A percentile compares a stretch with the other conserved stretches of the same genome.
Evolutionary conservation across 1,140 invertebrate species (phyloP).

Genomic region (Andricus grossulariae): DNA sequence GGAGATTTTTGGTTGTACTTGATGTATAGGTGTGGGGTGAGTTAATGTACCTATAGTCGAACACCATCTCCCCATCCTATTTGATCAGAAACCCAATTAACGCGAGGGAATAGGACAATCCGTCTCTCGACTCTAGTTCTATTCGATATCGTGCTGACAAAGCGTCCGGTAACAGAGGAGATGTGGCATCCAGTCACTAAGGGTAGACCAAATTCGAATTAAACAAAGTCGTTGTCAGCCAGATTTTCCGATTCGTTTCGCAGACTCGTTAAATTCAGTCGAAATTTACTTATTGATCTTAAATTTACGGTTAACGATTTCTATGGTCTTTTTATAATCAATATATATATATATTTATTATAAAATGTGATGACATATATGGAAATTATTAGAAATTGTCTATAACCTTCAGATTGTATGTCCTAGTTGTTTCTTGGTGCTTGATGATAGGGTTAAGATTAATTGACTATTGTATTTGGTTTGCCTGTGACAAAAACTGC

Average conservation of each 20-base stretch:
- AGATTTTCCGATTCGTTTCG: slow-evolving; percentile 29
- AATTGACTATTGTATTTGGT: no score
- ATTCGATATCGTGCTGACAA: slow-evolving; percentile 49
- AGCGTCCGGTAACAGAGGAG: slow-evolving; percentile 34
- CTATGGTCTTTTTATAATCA: not conserved
- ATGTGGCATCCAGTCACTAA: slow-evolving; percentile 20
- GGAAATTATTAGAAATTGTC: no score
- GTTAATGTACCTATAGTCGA: not conserved
- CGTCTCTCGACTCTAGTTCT: slow-evolving; percentile 41
- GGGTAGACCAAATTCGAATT: slow-evolving; percentile 18
- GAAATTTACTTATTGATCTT: slow-evolving; percentile 25
- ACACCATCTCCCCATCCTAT: slow-evolving; percentile 36
- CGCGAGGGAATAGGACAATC: slow-evolving; percentile 46
- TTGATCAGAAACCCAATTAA: slow-evolving; percentile 49
- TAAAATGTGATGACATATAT: no score
- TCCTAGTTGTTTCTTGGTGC: no score
- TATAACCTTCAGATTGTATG: no score
- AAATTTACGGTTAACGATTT: slow-evolving; percentile 13
- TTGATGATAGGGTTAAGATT: no score
- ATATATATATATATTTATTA: no score
- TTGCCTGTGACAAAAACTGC: no score
- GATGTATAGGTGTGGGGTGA: not conserved
- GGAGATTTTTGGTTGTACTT: slow-evolving; percentile 11
- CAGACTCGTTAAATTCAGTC: slow-evolving; percentile 16
- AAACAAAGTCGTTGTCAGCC: slow-evolving; percentile 17